Evolutionary conservation across 2,888 invertebrate species (phyloP), one percentile per base, ranked within the genome.

Genomic region (Oasisia sp.): DNA sequence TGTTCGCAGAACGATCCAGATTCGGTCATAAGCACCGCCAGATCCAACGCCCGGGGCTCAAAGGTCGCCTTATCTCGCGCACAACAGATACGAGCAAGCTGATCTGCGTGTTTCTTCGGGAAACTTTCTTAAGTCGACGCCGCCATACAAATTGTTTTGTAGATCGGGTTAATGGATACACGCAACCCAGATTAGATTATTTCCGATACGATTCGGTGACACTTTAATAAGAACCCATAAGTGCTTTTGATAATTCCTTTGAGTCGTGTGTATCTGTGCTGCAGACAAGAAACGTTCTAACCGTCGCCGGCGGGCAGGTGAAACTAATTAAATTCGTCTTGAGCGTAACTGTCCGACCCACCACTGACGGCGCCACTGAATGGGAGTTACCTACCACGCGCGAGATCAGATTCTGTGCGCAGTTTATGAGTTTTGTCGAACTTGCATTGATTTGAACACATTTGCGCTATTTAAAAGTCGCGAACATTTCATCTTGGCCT

Each of bases 1-100:
- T 74, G 74, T 74, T 74, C 27, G 74, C 74, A 74, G 27, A 27
- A 74, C 74, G 74, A 74, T 74, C 19, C 74, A 74, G 27, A 74
- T n/a, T 19, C 27, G 74, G n/a, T 27, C 74, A 74, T n/a, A 27
- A 74, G 74, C 7, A 74, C 74, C n/a, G 27, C 27, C 27, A 74
- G 1, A 74, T 27, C 5, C 74, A 27, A 27, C 27, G 74, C 27
- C 74, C 74, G 4, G 74, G 27, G 74, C 27, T 27, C 74, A 19
- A 27, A 27, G 19, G 74, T 74, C 74, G 74, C 74, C 27, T 74
- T 74, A 74, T 74, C 74, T 74, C 74, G 19, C 74, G 1, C 27
- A 74, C 74, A n/a, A 74, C 74, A 74, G 74, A 74, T 74, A 74
- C 74, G 74, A 74, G 74, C 74, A 74, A 74, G 74, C 74, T 74